These are phyloP conservation scores for Myripristis murdjan DNA, from an alignment of 2,797 vertebrate species.

Conservation along the genomic window DNA sequence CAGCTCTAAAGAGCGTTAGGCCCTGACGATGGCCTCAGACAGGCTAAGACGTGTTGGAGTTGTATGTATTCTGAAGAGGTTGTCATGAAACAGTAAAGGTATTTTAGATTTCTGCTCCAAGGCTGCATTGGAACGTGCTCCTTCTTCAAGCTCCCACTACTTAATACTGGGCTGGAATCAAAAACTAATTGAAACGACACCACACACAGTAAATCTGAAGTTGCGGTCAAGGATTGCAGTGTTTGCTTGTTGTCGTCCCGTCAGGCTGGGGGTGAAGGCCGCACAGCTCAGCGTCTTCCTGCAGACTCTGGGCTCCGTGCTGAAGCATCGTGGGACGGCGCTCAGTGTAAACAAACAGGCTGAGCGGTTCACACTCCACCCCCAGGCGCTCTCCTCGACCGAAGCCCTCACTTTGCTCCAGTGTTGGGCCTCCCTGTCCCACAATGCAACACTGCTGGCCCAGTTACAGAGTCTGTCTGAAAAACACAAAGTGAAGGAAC, in stretches of 20 bases:
- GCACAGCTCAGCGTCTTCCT: constrained; percentile 84
- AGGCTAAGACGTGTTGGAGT: too few species aligned
- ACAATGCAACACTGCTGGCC: constrained; percentile 79
- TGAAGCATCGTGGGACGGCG: constrained; percentile 85
- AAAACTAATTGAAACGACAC: not conserved
- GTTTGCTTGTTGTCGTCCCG: constrained; percentile 45
- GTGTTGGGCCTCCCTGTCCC: constrained; percentile 87
- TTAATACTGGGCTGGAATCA: too few species aligned
- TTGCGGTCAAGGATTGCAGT: constrained; percentile 32
- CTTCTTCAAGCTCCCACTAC: too few species aligned
- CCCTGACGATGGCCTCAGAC: too few species aligned
- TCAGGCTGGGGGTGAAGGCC: constrained; percentile 84
- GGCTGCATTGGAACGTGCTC: too few species aligned
- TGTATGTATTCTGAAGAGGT: too few species aligned
- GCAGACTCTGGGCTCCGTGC: constrained; percentile 84
- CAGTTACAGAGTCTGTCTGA: constrained; percentile 83
- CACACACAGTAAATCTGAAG: not conserved
- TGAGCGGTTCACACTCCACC: constrained; percentile 80
- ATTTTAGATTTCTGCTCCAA: too few species aligned
- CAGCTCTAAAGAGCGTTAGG: too few species aligned
- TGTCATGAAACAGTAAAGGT: too few species aligned
- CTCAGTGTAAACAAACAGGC: constrained; percentile 76
- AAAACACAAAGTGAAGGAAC: constrained; percentile 83
- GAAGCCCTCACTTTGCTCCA: constrained; percentile 88
- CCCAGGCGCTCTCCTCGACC: constrained; percentile 82